These are phyloP conservation scores for Sebastiscus albofasciatus DNA, from an alignment of 2,797 vertebrate genomes.

Conservation along the genomic window DNA sequence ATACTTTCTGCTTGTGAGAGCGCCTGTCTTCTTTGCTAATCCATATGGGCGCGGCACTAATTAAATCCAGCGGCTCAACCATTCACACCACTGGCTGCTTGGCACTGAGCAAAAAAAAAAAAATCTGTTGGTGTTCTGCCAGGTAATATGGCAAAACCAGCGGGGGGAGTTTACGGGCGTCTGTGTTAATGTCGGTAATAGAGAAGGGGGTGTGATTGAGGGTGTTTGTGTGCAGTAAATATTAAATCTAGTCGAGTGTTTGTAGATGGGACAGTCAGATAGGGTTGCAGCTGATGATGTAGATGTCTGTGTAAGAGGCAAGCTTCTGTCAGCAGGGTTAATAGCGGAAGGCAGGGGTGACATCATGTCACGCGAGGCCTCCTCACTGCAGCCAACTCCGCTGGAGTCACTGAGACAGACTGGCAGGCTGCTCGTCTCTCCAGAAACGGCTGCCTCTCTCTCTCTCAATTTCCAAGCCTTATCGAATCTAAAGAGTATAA, in stretches of 20 bases:
- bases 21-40: conserved; percentile 67
- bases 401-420: conserved; percentile 39
- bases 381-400: conserved; percentile 21
- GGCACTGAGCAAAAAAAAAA: conserved; percentile 63
- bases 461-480: conserved; percentile 61
- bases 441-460: conserved; percentile 56
- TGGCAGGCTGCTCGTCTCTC: conserved; percentile 36
- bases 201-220: conserved; percentile 8
- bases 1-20: conserved; percentile 55
- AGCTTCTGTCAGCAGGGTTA: conserved; percentile 48
- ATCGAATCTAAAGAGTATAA: conserved; percentile 70
- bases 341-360: conserved; percentile 33
- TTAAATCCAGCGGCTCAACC: conserved; percentile 77
- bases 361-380: conserved; percentile 27
- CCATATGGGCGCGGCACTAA: conserved; percentile 78
- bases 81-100: conserved; percentile 76
- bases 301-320: conserved; percentile 20
- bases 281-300: conserved; percentile 40
- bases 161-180: conserved; percentile 36
- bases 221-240: conserved; percentile 10
- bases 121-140: conserved; percentile 66
- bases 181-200: conserved; percentile 37
- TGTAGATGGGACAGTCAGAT: conserved; percentile 23
- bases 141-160: conserved; percentile 72
- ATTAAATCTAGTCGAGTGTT: conserved; percentile 24